Conservation (phyloP, 2,113 vertebrate genomes). For the Phyllopteryx taeniolatus region DNA sequence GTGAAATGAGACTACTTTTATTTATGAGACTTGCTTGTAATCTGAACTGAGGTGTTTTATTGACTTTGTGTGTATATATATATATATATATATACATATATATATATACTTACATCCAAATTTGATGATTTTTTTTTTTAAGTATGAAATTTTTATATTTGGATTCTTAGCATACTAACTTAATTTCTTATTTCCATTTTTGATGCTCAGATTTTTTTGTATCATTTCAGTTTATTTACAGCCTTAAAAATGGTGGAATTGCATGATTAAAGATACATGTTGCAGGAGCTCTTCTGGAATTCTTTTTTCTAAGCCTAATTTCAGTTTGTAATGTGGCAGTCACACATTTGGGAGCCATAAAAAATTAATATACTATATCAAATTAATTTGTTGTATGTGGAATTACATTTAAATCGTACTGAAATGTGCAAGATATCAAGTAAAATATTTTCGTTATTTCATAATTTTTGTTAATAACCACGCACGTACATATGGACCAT, state of each 20-base stretch:
- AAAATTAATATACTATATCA: no score
- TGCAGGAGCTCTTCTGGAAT: neutral
- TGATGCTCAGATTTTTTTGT: slow-evolving; percentile 47
- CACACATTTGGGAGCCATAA: neutral
- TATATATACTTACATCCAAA: slow-evolving; percentile 57
- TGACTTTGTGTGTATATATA: slow-evolving; percentile 40
- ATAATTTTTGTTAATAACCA: no score
- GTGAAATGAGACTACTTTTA: slow-evolving; percentile 73
- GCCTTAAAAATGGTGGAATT: slow-evolving; percentile 66
- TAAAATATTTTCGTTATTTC: no score
- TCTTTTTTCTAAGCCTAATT: neutral
- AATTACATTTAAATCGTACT: no score
- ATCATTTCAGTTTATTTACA: slow-evolving; percentile 53
- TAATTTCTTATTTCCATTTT: slow-evolving; percentile 63
- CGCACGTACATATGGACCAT: no score
- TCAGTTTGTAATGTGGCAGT: neutral
- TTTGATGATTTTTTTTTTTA: slow-evolving; percentile 65
- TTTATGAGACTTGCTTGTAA: slow-evolving; percentile 67
- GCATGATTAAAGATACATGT: slow-evolving; percentile 36
- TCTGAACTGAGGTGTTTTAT: slow-evolving; percentile 53
- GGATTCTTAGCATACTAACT: slow-evolving; percentile 76
- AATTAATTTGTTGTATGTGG: no score
- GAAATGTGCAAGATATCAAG: no score
- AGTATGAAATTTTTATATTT: slow-evolving; percentile 75
- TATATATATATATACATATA: slow-evolving; percentile 29